A percentile compares a stretch with the other conserved stretches of the same genome.
These are phyloP conservation scores for Planiliza haematocheilus DNA, from an alignment of 2,113 vertebrate species.

Conservation along the genomic window DNA sequence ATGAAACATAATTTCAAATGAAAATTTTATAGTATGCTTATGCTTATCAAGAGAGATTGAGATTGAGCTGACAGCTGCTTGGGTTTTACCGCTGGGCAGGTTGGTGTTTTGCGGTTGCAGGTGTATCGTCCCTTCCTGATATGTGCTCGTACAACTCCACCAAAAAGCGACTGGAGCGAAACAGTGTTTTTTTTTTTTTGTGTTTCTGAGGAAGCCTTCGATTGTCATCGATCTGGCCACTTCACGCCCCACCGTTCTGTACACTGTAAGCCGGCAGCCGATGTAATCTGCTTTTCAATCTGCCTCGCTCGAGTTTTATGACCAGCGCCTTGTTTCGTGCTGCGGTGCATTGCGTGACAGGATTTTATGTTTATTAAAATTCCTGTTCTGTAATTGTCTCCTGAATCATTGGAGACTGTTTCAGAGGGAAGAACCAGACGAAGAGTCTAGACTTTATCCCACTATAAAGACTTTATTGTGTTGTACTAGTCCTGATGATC, in stretches of 20 bases:
- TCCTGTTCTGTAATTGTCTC: too few species aligned
- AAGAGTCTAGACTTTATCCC: too few species aligned
- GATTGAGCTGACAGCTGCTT: too few species aligned
- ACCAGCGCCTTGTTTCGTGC: neutral
- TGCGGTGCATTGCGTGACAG: neutral
- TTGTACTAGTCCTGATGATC: too few species aligned
- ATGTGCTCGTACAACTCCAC: neutral
- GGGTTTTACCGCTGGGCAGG: neutral
- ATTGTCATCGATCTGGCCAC: slow-evolving; percentile 8
- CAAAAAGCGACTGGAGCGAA: slow-evolving; percentile 28
- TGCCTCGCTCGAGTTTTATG: neutral
- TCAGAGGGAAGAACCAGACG: too few species aligned
- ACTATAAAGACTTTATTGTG: too few species aligned
- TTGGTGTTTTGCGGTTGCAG: neutral
- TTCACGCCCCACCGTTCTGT: neutral
- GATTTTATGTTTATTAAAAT: too few species aligned
- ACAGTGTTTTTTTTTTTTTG: neutral
- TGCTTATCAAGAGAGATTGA: too few species aligned
- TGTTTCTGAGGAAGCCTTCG: neutral
- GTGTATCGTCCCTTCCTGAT: neutral
- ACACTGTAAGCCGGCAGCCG: neutral
- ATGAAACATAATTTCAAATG: too few species aligned
- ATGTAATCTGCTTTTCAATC: neutral
- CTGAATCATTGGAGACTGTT: too few species aligned
- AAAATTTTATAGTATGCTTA: too few species aligned